These are phyloP conservation scores for Athalia cordata DNA, from an alignment of 2,888 invertebrate species.

Conservation along the genomic window DNA sequence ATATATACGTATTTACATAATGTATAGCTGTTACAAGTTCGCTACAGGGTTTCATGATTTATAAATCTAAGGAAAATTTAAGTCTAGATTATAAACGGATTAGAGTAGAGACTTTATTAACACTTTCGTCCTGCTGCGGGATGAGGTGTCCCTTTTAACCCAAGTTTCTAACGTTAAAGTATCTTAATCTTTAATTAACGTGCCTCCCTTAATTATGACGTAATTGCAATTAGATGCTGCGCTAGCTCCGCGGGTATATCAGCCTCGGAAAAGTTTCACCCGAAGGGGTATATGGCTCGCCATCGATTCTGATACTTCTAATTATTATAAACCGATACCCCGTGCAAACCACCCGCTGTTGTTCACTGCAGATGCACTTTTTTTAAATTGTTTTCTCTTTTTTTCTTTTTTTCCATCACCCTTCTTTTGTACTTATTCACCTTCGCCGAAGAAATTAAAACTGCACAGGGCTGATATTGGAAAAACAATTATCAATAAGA, in stretches of 20 bases:
- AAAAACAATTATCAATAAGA: not conserved
- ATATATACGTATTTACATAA: too few relatives aligned
- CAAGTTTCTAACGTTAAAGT: slow-evolving; percentile 58
- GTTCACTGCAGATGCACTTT: not conserved
- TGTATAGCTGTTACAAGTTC: too few relatives aligned
- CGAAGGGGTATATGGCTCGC: slow-evolving; percentile 45
- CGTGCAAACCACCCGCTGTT: not conserved
- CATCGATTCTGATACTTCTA: slow-evolving; percentile 54
- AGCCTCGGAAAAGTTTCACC: slow-evolving; percentile 41
- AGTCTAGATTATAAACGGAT: slow-evolving; percentile 48
- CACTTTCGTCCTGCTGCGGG: slow-evolving; percentile 33
- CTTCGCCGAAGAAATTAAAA: not conserved
- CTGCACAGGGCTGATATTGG: not conserved
- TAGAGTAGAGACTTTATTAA: slow-evolving; percentile 52
- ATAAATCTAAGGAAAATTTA: slow-evolving; percentile 38
- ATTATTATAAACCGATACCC: slow-evolving; percentile 56
- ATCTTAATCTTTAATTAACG: slow-evolving; percentile 67
- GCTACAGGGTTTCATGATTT: not conserved
- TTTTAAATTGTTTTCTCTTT: too few relatives aligned
- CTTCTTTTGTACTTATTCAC: too few relatives aligned
- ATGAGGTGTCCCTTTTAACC: slow-evolving; percentile 53
- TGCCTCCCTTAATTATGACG: slow-evolving; percentile 59
- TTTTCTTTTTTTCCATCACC: too few relatives aligned
- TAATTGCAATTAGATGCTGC: slow-evolving; percentile 60
- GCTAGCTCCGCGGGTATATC: slow-evolving; percentile 46